Evolutionary conservation across 1,140 invertebrate species (phyloP).

Genomic region (Cylas formicarius): DNA sequence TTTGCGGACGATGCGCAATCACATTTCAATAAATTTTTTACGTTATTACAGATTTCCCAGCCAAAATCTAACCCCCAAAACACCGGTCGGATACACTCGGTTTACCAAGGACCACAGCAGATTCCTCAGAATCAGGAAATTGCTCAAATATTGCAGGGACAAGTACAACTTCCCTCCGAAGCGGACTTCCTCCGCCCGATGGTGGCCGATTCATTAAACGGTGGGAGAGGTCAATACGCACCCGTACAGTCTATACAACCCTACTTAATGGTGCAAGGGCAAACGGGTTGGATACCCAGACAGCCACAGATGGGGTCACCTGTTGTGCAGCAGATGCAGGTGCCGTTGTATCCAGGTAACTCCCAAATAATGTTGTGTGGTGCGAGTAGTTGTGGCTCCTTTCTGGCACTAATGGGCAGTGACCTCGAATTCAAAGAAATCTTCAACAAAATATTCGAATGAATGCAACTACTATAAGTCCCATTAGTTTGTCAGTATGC

Average conservation of each 20-base stretch:
- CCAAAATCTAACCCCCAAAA: too few species aligned
- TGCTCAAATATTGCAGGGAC: constrained; percentile 10
- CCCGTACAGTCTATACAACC: constrained; percentile 23
- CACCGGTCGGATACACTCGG: too few species aligned
- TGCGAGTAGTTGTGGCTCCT: too few species aligned
- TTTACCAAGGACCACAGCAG: neutral
- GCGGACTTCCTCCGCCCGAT: constrained; percentile 33
- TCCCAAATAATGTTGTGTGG: too few species aligned
- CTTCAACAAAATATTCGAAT: too few species aligned
- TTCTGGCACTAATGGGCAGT: too few species aligned
- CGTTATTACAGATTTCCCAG: constrained; percentile 10
- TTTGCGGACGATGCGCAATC: neutral
- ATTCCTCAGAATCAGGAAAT: too few species aligned
- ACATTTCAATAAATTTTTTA: neutral
- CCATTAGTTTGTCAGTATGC: too few species aligned
- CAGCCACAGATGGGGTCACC: constrained; percentile 29
- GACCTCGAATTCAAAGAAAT: too few species aligned
- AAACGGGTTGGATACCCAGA: constrained; percentile 27
- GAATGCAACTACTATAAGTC: too few species aligned
- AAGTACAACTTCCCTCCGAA: constrained; percentile 10
- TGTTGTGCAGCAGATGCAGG: constrained; percentile 14
- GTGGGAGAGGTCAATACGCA: constrained; percentile 20
- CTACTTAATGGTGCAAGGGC: constrained; percentile 12
- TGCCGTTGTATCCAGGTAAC: constrained; percentile 31
- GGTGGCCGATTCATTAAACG: constrained; percentile 15